phyloP scores from a whole-genome alignment of 2,113 vertebrate species.

The Gambusia affinis region DNA sequence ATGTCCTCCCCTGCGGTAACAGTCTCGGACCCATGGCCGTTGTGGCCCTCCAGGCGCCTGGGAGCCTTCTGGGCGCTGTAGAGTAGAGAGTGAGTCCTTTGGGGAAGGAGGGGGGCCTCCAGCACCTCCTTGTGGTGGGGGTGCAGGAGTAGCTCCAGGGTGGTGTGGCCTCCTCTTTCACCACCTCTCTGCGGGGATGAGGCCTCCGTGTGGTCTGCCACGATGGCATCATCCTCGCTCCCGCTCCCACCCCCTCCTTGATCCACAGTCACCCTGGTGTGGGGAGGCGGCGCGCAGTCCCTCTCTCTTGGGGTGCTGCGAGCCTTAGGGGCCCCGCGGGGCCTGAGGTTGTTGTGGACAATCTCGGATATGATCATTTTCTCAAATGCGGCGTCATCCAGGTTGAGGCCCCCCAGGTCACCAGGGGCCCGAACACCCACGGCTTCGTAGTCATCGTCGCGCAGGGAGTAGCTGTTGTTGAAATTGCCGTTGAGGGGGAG shows the following conservation, averaged over 20 bases:
- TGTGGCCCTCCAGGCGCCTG: slow-evolving; percentile 82
- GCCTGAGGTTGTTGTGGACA: slow-evolving; percentile 97
- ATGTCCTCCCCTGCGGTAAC: slow-evolving; percentile 83
- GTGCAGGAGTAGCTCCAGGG: slow-evolving; percentile 89
- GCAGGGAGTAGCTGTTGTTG: slow-evolving; percentile 98
- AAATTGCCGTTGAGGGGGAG: slow-evolving; percentile 99
- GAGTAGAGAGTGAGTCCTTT: slow-evolving; percentile 98
- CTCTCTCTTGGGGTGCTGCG: slow-evolving; percentile 80
- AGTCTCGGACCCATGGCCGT: slow-evolving; percentile 86
- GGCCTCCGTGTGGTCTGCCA: slow-evolving; percentile 86
- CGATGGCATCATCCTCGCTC: slow-evolving; percentile 91
- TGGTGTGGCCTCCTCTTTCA: slow-evolving; percentile 79
- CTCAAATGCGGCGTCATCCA: slow-evolving; percentile 95
- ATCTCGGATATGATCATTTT: slow-evolving; percentile 99
- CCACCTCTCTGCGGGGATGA: slow-evolving; percentile 82
- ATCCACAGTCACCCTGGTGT: slow-evolving; percentile 61
- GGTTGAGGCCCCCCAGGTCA: slow-evolving; percentile 89
- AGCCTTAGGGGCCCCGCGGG: slow-evolving; percentile 82
- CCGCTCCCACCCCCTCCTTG: slow-evolving; percentile 82
- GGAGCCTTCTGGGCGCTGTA: slow-evolving; percentile 88
- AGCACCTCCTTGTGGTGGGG: slow-evolving; percentile 86
- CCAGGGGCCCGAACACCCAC: slow-evolving; percentile 83
- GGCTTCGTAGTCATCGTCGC: slow-evolving; percentile 90
- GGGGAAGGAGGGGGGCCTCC: slow-evolving; percentile 94
- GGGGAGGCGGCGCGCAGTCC: slow-evolving; percentile 52